Evolutionary conservation across 2,797 vertebrate genomes (phyloP).

Genomic region (Scyliorhinus canicula): DNA sequence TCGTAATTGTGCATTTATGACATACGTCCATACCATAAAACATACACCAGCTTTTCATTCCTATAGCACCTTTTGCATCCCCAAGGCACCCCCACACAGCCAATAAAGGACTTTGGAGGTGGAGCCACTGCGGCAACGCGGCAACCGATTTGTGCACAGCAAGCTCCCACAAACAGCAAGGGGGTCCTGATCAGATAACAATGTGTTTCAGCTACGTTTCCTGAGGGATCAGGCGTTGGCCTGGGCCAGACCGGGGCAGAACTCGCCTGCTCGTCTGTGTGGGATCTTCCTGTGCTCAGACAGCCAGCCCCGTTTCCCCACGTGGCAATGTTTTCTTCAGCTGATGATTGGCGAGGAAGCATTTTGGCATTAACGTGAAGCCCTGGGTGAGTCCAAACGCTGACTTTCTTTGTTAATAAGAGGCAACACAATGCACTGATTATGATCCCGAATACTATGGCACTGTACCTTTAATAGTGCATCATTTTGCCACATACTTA

Average conservation of each 20-base stretch:
- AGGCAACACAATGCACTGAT: neutral
- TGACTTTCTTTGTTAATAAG: neutral
- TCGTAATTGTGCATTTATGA: no score
- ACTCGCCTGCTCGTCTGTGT: neutral
- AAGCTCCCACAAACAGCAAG: neutral
- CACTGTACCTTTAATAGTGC: neutral
- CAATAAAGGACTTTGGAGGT: neutral
- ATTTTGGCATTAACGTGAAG: neutral
- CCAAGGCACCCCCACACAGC: neutral
- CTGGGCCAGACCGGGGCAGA: neutral
- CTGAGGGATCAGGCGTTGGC: neutral
- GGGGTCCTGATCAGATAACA: no score
- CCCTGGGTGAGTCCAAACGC: no score
- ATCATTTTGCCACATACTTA: neutral
- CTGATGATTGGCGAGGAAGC: neutral
- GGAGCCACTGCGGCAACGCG: neutral
- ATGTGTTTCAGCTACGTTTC: neutral
- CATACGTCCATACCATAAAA: no score
- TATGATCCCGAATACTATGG: neutral
- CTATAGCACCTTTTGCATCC: neutral
- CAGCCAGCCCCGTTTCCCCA: neutral
- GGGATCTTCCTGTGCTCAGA: neutral
- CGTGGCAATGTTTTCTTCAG: neutral
- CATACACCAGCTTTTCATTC: neutral
- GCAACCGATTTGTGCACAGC: neutral